phyloP scores from a whole-genome alignment of 2,113 vertebrate species.

The Rissa tridactyla region DNA sequence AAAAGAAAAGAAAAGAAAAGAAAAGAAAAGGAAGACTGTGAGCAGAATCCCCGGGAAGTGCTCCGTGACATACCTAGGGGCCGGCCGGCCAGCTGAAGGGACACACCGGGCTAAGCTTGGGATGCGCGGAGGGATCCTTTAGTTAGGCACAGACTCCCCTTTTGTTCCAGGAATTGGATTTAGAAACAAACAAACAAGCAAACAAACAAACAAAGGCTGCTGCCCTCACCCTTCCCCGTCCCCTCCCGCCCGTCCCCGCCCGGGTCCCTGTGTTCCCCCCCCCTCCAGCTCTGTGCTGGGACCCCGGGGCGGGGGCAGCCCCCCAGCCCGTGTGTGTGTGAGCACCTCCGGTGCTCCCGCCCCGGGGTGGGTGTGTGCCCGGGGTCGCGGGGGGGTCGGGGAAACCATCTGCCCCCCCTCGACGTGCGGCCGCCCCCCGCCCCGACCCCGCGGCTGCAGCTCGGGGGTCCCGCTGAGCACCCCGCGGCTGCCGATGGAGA shows the following conservation, averaged over 20 bases:
- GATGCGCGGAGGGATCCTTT: neutral
- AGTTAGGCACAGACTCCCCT: neutral
- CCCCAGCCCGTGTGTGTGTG: neutral
- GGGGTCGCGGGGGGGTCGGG: neutral
- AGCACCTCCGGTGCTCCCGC: neutral
- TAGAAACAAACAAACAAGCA: neutral
- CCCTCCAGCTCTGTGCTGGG: neutral
- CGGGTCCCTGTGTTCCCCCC: neutral
- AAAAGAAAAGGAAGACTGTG: neutral
- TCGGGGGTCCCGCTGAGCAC: neutral
- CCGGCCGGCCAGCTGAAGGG: neutral
- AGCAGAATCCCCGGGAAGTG: neutral
- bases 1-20: neutral
- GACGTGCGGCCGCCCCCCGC: neutral
- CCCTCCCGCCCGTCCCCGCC: neutral
- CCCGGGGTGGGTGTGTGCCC: too few relatives aligned
- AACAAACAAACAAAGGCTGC: neutral
- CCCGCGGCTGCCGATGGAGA: neutral
- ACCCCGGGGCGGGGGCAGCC: neutral
- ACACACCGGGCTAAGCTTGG: neutral
- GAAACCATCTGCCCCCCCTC: neutral
- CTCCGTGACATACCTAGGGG: slow-evolving; percentile 33
- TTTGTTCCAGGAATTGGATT: neutral
- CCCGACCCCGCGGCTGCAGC: neutral
- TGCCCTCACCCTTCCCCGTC: neutral